phyloP scores from a whole-genome alignment of 2,797 vertebrate species.

The Gallinago nigripennis region DNA sequence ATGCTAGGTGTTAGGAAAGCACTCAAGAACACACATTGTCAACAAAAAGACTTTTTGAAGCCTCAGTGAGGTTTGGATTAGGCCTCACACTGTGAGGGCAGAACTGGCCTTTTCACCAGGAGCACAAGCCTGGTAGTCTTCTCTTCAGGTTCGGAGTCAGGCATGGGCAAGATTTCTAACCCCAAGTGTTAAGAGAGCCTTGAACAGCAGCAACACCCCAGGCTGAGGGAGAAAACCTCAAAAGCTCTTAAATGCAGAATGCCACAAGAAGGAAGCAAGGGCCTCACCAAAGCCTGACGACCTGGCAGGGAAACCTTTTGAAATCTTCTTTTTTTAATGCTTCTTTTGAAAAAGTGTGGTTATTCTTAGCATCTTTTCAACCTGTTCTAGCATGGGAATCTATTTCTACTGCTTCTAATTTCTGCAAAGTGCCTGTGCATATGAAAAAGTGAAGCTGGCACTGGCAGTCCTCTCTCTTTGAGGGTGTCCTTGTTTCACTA shows the following conservation, averaged over 20 bases:
- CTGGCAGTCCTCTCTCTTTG: not conserved
- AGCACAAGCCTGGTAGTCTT: not conserved
- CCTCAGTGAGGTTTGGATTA: not conserved
- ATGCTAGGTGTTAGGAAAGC: not conserved
- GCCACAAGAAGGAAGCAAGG: not conserved
- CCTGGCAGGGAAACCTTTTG: not conserved
- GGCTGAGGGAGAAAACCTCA: not conserved
- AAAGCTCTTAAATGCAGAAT: not conserved
- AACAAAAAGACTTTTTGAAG: not conserved
- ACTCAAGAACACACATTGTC: not conserved
- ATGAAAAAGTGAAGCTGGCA: not conserved
- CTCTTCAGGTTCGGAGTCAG: not conserved
- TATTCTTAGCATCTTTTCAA: not conserved
- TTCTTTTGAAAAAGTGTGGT: not conserved
- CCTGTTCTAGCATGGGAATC: not conserved
- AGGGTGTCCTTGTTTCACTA: not conserved
- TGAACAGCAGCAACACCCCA: not conserved
- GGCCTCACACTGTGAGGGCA: not conserved
- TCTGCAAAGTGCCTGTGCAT: accelerated
- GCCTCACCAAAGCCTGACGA: not conserved
- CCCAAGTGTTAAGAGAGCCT: not conserved
- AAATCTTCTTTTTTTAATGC: not conserved
- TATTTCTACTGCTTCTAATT: not conserved
- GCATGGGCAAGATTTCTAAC: not conserved
- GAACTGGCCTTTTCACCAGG: not conserved